phyloP scores from a whole-genome alignment of 2,888 invertebrate genomes.

The Amblyjoppa fuscipennis region DNA sequence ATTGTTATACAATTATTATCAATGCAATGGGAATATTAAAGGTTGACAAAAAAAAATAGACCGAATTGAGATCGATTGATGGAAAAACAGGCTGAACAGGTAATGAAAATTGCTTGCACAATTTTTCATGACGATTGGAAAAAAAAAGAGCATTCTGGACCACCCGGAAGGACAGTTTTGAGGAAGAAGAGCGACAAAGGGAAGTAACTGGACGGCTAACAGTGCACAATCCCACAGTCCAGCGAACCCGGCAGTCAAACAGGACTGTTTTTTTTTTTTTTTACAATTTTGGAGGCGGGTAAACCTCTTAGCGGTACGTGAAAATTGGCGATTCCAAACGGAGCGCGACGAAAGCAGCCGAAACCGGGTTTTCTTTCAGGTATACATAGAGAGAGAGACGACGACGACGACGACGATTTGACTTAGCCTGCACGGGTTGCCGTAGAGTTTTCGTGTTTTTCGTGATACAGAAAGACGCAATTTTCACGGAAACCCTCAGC shows the following conservation, averaged over 20 bases:
- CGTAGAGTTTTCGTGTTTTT: constrained; percentile 36
- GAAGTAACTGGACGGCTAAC: constrained; percentile 42
- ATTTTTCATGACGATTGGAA: constrained; percentile 9
- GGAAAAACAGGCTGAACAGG: not conserved
- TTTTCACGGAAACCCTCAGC: constrained; percentile 72
- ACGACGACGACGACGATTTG: constrained; percentile 7
- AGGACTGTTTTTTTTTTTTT: constrained; percentile 36
- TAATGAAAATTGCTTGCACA: not conserved
- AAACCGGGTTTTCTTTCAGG: constrained; percentile 46
- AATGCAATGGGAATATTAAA: too few relatives aligned
- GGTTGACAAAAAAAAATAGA: too few relatives aligned
- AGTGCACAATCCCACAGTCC: constrained; percentile 48
- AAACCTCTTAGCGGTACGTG: constrained; percentile 40
- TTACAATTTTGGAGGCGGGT: constrained; percentile 8
- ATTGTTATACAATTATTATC: too few relatives aligned
- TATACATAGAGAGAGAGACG: constrained; percentile 10
- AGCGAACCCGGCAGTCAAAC: constrained; percentile 68
- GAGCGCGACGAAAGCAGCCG: constrained; percentile 63
- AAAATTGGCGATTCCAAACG: constrained; percentile 61
- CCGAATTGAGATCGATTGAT: too few relatives aligned
- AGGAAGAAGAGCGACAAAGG: constrained; percentile 47
- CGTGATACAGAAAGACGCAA: constrained; percentile 73
- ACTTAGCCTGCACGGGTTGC: constrained; percentile 52
- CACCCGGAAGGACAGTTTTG: constrained; percentile 30
- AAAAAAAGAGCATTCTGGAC: constrained; percentile 21